Conservation (phyloP, 1,140 invertebrate genomes). For the Lepidotrigona ventralis region DNA sequence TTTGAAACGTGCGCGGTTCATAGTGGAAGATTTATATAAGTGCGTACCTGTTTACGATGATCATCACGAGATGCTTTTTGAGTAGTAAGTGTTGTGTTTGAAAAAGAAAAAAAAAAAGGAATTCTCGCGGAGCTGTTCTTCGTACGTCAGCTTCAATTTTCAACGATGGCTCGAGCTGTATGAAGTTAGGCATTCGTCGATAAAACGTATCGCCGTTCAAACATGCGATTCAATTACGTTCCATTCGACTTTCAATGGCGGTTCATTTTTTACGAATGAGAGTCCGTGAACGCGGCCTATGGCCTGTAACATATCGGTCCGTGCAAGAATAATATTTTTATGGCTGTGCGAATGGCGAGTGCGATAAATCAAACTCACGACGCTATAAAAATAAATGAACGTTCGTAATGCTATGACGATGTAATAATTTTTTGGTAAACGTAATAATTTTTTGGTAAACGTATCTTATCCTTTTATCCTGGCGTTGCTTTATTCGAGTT, state of each 20-base stretch:
- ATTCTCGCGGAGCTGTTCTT: background rate
- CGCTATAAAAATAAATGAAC: slow-evolving; percentile 33
- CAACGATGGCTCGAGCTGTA: background rate
- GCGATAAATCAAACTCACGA: slow-evolving; percentile 17
- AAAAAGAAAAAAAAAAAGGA: background rate
- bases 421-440: slow-evolving; percentile 1
- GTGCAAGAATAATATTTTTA: slow-evolving; percentile 35
- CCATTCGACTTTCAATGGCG: background rate
- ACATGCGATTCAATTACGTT: slow-evolving; percentile 31
- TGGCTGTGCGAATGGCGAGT: slow-evolving; percentile 1
- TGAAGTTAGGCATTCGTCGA: background rate
- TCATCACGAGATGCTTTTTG: background rate
- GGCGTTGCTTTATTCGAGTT: background rate
- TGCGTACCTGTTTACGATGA: background rate
- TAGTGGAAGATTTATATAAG: slow-evolving; percentile 4
- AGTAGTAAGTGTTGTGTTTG: background rate
- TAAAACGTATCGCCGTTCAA: background rate
- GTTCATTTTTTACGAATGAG: background rate
- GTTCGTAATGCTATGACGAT: background rate
- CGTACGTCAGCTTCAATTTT: background rate
- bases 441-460: background rate
- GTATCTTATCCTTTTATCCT: background rate
- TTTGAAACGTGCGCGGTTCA: background rate
- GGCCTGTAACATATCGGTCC: background rate
- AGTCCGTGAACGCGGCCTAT: background rate